These are phyloP conservation scores for Urophycis tenuis DNA, from an alignment of 2,797 vertebrate genomes.

Conservation along the genomic window DNA sequence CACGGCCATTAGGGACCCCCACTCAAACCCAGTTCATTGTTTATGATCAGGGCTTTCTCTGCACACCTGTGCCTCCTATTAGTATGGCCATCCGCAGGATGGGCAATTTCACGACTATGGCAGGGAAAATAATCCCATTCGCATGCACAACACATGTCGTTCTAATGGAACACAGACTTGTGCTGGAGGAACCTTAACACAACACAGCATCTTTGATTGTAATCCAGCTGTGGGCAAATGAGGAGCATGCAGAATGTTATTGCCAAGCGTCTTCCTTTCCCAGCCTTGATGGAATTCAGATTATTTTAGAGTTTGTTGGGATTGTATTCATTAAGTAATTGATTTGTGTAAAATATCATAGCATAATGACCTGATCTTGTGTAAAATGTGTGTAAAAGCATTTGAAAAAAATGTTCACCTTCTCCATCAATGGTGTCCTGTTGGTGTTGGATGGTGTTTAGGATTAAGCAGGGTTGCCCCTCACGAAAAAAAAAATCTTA, in stretches of 20 bases:
- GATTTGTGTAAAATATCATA: neutral
- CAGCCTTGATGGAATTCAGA: neutral
- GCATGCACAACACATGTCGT: conserved; percentile 20
- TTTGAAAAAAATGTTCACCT: neutral
- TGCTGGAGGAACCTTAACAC: conserved; percentile 2
- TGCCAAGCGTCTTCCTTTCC: neutral
- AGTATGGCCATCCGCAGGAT: conserved; percentile 9
- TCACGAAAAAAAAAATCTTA: neutral
- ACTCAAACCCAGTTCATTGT: conserved; percentile 11
- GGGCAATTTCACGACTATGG: conserved; percentile 16
- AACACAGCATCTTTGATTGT: conserved; percentile 16
- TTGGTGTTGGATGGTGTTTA: neutral
- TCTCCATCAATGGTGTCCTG: neutral
- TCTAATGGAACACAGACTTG: conserved; percentile 17
- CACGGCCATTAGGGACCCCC: conserved; percentile 23
- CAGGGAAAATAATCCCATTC: conserved; percentile 10
- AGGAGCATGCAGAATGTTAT: conserved; percentile 12
- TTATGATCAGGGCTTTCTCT: conserved; percentile 19
- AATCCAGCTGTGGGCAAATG: conserved; percentile 26
- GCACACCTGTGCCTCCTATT: conserved; percentile 21
- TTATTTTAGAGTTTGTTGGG: neutral
- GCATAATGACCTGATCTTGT: neutral
- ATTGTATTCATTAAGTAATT: neutral
- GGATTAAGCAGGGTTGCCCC: neutral
- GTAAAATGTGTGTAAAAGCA: neutral